Evolutionary conservation across 2,888 invertebrate genomes (phyloP).

Genomic region (Rhingia campestris): DNA sequence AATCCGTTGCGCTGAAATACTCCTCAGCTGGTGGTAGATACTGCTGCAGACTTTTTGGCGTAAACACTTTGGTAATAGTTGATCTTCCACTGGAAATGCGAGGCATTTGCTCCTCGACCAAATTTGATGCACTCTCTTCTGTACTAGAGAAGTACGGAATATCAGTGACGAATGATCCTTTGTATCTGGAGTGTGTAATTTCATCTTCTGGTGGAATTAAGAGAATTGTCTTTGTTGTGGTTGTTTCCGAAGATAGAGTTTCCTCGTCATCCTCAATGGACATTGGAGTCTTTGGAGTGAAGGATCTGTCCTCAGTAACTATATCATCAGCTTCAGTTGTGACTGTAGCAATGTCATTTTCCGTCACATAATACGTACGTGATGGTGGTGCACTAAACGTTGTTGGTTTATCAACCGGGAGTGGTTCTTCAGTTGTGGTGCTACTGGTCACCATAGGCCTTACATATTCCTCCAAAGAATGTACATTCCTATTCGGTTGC

Average conservation of each 20-base stretch:
- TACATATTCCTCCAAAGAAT: slow-evolving; percentile 11
- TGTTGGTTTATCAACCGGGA: slow-evolving; percentile 33
- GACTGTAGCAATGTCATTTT: slow-evolving; percentile 75
- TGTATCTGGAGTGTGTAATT: slow-evolving; percentile 19
- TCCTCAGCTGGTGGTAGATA: slow-evolving; percentile 82
- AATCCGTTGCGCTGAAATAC: slow-evolving; percentile 76
- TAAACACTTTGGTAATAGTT: slow-evolving; percentile 85
- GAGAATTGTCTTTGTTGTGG: slow-evolving; percentile 81
- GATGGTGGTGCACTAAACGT: slow-evolving; percentile 39
- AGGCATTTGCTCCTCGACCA: slow-evolving; percentile 69
- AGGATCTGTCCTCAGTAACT: slow-evolving; percentile 17
- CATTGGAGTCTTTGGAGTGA: not conserved
- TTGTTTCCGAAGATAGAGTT: slow-evolving; percentile 76
- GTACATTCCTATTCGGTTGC: slow-evolving; percentile 25
- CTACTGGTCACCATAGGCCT: not conserved
- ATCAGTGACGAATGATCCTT: slow-evolving; percentile 30
- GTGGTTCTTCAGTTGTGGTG: slow-evolving; percentile 46
- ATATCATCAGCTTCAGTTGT: slow-evolving; percentile 69
- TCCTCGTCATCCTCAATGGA: slow-evolving; percentile 75
- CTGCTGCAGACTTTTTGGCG: slow-evolving; percentile 78
- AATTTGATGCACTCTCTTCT: slow-evolving; percentile 32
- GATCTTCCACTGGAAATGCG: slow-evolving; percentile 83
- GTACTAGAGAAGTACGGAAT: slow-evolving; percentile 43
- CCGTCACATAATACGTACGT: slow-evolving; percentile 80
- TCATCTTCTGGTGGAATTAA: slow-evolving; percentile 82